Base-by-base conservation (phyloP, 2,797 vertebrate genomes). In the Graptemys geographica region DNA sequence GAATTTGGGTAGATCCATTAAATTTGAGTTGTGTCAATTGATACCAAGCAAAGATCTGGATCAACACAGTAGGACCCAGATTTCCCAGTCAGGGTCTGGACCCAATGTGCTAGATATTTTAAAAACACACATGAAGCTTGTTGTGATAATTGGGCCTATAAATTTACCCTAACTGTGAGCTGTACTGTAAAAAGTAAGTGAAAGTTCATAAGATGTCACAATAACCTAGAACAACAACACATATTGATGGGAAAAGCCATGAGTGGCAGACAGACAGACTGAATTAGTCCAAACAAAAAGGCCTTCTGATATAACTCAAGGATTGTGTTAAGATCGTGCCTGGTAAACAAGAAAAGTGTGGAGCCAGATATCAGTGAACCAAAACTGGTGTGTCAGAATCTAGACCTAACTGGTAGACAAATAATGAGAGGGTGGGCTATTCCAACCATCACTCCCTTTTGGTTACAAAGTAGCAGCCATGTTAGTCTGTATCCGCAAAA, bases 1-100 rank as follows among this genome's bases (percentile, higher is more conserved):
- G 82, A 96, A 95, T 84, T 65, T 69, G 93, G 86, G 88, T 21
- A 80, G 47, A 44, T 92, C 87, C 92, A 81, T 79, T 84, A 95
- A 95, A 19, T 55, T 37, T 90, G 87, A 88, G 74, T 41, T 92
- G 96, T 96, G 80, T 69, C 49, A 87, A 8, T 41, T 56, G 78
- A 74, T 72, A 72, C 37, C 19, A 72, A 25, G 10, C 19, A 72
- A 72, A 5, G 65, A 41, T 41, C n/a, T 37, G 9, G 65, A 72
- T 72, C 62, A 69, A 10, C 62, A 37, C 19, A 23, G 65, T 72
- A 72, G 65, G 65, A 23, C 65, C 0, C 33, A 41, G 56, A 23
- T 72, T 96, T 86, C n/a, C 41, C 85, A 28, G 11, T 37, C 81
- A 11, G 47, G 65, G 21, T 21, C n/a, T 21, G 8, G 18, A 23